Evolutionary conservation across 2,113 vertebrate genomes (phyloP).

Genomic region (Gopherus flavomarginatus): DNA sequence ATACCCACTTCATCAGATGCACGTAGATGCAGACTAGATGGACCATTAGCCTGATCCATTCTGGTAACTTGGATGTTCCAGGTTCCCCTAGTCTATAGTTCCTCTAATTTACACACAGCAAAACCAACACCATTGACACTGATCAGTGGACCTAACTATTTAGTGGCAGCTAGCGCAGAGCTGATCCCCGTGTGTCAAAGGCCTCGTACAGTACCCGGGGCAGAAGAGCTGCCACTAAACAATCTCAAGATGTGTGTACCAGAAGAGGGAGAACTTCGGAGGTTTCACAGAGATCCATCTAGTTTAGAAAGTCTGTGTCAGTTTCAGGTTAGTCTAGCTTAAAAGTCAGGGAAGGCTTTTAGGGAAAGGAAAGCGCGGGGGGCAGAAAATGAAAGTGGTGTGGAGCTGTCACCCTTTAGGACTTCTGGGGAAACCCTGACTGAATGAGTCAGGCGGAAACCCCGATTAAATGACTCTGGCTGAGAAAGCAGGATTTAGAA

Average conservation of each 20-base stretch:
- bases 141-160: background rate
- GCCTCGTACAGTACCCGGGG: background rate
- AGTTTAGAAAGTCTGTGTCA: background rate
- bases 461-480: background rate
- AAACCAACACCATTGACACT: background rate
- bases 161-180: background rate
- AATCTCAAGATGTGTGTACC: accelerated
- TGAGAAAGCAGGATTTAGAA: background rate
- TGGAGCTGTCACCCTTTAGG: background rate
- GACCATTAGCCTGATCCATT: background rate
- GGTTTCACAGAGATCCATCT: background rate
- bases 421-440: background rate
- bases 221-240: background rate
- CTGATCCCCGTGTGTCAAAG: background rate
- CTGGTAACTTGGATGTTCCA: background rate
- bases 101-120: background rate
- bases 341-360: constrained; percentile 1
- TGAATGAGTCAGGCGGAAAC: background rate
- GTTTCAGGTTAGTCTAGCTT: background rate
- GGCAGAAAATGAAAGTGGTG: background rate
- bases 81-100: background rate
- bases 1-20: no score
- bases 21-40: background rate
- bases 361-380: background rate
- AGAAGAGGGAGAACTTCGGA: accelerated